Evolutionary conservation across 2,888 invertebrate genomes (phyloP), one percentile per base, ranked within the genome.

Genomic region (Theretra japonica): DNA sequence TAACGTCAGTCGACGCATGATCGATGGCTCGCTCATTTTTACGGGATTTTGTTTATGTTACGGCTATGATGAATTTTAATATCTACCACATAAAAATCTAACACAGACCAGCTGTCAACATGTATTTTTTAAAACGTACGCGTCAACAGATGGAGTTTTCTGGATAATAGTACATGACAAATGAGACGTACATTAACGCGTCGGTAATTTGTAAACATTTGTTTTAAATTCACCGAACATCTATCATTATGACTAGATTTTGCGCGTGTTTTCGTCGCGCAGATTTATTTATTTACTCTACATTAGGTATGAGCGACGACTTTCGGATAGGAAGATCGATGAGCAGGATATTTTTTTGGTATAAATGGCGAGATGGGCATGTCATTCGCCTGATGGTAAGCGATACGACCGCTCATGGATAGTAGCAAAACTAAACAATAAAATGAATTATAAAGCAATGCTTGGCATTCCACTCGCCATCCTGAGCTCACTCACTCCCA

Each of bases 1-100:
- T 80, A 75, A 75, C 73, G 76, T 50, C 76, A 78, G 80, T 78
- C 78, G 72, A 70, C 76, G 73, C 48, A 73, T 80, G 80, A 84
- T 83, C 76, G 79, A 83, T 83, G 74, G 79, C 76, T 75, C 72
- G 75, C 68, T 75, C 73, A 72, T 72, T 68, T 62, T 76, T 76
- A 72, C 73, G 77, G 75, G 74, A 76, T 73, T 73, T 30, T 75
- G 77, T 77, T 76, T 74, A 76, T 69, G 71, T 74, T 80, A 76
- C 73, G 72, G 72, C 73, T 77, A 75, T 79, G 58, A 74, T 53
- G 70, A 48, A 65, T 65, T 48, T 65, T 41, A 48, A 65, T 48
- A 65, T 60, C 2, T 2, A 21, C 53, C 48, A 48, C 23, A 23
- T n/a, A 65, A 33, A 60, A n/a, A 28, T 21, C 19, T 41, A 65